Evolutionary conservation across 2,888 invertebrate genomes (phyloP).

Genomic region (Xestia c-nigrum): DNA sequence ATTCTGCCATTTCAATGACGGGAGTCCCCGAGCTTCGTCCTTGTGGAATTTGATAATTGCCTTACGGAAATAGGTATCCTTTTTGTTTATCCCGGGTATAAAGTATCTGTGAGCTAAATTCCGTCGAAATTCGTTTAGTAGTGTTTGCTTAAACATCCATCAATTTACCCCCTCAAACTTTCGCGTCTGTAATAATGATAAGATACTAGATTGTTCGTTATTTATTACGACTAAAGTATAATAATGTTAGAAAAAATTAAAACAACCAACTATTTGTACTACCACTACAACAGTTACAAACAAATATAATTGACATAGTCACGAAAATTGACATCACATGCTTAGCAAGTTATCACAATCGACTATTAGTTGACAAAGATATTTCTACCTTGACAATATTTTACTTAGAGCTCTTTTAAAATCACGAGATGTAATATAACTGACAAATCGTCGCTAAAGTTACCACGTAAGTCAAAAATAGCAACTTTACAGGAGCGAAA

Average conservation of each 20-base stretch:
- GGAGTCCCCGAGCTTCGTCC: too few species aligned
- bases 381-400: neutral
- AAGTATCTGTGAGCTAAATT: too few species aligned
- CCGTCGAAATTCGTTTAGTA: too few species aligned
- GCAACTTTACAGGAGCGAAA: too few species aligned
- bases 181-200: neutral
- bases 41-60: neutral
- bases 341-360: neutral
- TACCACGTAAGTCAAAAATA: too few species aligned
- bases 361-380: neutral
- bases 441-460: too few species aligned
- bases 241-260: neutral
- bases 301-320: neutral
- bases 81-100: too few species aligned
- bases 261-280: neutral
- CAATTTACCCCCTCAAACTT: neutral
- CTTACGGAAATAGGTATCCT: neutral
- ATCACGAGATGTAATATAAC: neutral
- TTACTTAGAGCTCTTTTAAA: neutral
- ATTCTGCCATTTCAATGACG: neutral
- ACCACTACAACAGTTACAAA: neutral
- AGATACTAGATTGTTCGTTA: neutral
- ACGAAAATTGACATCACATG: neutral
- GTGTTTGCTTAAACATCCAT: neutral
- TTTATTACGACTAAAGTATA: neutral